A percentile compares a stretch with the other conserved stretches of the same genome.
phyloP scores from a whole-genome alignment of 2,888 invertebrate species.

The Troides helena region DNA sequence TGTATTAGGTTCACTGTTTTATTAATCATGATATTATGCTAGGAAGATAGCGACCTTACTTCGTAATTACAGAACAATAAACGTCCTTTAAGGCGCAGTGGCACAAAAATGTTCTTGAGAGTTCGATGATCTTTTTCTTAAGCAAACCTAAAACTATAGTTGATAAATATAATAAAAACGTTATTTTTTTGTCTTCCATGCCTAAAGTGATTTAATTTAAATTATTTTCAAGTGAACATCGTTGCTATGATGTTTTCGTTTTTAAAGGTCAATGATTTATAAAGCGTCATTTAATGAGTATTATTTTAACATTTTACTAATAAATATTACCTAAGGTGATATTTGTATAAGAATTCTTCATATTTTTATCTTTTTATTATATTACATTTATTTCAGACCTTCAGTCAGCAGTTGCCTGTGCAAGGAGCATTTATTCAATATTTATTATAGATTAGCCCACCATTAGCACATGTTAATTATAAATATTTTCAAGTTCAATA shows the following conservation, averaged over 20 bases:
- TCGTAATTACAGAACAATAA: constrained; percentile 53
- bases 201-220: constrained; percentile 47
- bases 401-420: constrained; percentile 44
- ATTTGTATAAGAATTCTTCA: too few species aligned
- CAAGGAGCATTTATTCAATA: constrained; percentile 50
- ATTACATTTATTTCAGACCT: constrained; percentile 45
- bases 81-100: constrained; percentile 38
- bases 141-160: constrained; percentile 3
- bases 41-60: constrained; percentile 56
- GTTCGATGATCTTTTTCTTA: constrained; percentile 10
- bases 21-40: constrained; percentile 23
- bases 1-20: not conserved
- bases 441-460: constrained; percentile 38
- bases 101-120: constrained; percentile 20
- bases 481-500: constrained; percentile 20
- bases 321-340: not conserved
- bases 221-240: constrained; percentile 10
- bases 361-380: too few species aligned
- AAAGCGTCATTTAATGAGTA: not conserved
- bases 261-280: constrained; percentile 1
- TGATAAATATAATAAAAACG: not conserved
- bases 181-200: constrained; percentile 4
- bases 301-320: not conserved
- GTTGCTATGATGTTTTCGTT: constrained; percentile 19
- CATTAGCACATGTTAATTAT: constrained; percentile 36